A percentile compares a stretch with the other conserved stretches of the same genome.
Conservation (phyloP, 2,888 invertebrate species). For the Liposcelis brunnea region DNA sequence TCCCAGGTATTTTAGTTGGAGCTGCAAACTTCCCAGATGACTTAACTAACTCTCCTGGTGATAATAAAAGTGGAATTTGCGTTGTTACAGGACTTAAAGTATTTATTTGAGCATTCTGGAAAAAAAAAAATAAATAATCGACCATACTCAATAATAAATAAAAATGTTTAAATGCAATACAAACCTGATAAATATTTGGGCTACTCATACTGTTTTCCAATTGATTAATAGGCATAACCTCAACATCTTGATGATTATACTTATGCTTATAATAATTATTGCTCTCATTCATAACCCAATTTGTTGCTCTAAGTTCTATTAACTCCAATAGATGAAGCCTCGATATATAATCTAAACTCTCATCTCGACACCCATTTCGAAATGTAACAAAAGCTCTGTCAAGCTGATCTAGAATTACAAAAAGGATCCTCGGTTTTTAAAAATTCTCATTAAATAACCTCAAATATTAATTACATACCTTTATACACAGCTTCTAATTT, state of each 20-base stretch:
- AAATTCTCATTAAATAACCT: neutral
- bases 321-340: constrained; percentile 78
- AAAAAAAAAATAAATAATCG: no score
- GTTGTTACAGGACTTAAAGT: constrained; percentile 38
- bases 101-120: constrained; percentile 17
- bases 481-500: constrained; percentile 68
- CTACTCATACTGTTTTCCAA: neutral
- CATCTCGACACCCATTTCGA: constrained; percentile 77
- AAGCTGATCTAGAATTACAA: constrained; percentile 42
- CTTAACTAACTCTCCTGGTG: constrained; percentile 70
- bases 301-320: constrained; percentile 80
- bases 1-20: constrained; percentile 79
- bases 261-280: constrained; percentile 47
- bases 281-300: constrained; percentile 74
- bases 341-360: constrained; percentile 67
- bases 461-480: constrained; percentile 23
- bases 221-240: neutral
- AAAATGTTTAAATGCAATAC: constrained; percentile 29
- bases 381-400: constrained; percentile 69
- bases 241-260: constrained; percentile 1
- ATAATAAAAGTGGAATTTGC: constrained; percentile 39
- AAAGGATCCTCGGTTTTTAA: neutral
- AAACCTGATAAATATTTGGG: no score
- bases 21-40: constrained; percentile 76
- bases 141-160: no score